Conservation (phyloP, 2,797 vertebrate species). For the Pseudochirops cupreus region DNA sequence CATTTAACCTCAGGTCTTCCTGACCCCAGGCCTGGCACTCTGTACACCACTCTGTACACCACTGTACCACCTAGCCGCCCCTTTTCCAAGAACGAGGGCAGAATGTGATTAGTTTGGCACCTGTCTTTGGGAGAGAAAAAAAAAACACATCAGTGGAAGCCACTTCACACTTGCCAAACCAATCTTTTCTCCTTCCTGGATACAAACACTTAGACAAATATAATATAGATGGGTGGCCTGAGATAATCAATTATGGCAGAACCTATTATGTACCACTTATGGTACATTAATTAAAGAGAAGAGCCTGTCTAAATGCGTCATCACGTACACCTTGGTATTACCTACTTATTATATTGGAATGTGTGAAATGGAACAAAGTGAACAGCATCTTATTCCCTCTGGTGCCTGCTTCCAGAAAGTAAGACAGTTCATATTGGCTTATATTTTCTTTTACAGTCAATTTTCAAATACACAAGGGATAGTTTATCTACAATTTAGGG, state of each 20-base stretch:
- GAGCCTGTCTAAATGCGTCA: slow-evolving; percentile 61
- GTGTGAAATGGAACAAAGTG: slow-evolving; percentile 5
- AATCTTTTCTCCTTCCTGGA: neutral
- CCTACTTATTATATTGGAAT: neutral
- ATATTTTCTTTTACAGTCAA: slow-evolving; percentile 34
- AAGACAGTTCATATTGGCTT: slow-evolving; percentile 11
- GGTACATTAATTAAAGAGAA: slow-evolving; percentile 71
- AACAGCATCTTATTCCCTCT: slow-evolving; percentile 15
- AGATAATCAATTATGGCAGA: slow-evolving; percentile 27
- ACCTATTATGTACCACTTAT: slow-evolving; percentile 71
- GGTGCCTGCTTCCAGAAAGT: neutral
- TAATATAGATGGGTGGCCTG: slow-evolving; percentile 54
- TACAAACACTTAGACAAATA: slow-evolving; percentile 49
- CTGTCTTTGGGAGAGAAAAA: neutral
- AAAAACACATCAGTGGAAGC: slow-evolving; percentile 3
- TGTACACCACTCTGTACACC: neutral
- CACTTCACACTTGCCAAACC: neutral
- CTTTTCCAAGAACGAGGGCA: neutral
- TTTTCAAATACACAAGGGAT: slow-evolving; percentile 22
- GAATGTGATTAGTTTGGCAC: neutral
- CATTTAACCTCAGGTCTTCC: neutral
- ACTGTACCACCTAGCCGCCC: fast-evolving
- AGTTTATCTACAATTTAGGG: neutral
- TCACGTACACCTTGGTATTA: slow-evolving; percentile 24
- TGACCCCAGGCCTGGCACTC: neutral